Base-by-base conservation (phyloP, 2,113 vertebrate genomes). In the Chaetops frenatus region DNA sequence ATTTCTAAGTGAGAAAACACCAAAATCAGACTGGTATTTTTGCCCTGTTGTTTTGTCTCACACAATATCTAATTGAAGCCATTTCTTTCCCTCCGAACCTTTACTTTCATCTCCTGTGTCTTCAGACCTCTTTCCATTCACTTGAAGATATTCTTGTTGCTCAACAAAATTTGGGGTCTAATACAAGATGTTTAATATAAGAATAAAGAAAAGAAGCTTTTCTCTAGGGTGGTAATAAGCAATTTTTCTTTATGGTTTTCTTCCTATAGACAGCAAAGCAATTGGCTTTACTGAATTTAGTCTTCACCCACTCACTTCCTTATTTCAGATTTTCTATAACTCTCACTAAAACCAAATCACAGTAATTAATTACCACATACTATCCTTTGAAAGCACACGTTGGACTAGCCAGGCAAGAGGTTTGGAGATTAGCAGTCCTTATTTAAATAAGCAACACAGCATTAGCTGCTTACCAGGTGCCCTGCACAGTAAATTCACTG, bases 401-500 rank as follows among this genome's bases (percentile, higher is more conserved):
- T 57, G 66, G 53, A 53, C 19, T 16, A 54, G 24, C 9, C 38
- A 66, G 35, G 28, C 19, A 73, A 74, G 47, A 78, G 40, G 29
- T 71, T 79, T 51, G 62, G 65, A 81, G 71, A 89, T 42, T 44
- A 92, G 27, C 38, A 53, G 69, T 10, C 36, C 13, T 22, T 33
- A 48, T 66, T 66, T 78, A 90, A 81, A 54, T 35, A 48, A 47
- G 48, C 22, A 94, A 50, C 25, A 45, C 8, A 8, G 25, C 45
- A 58, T 73, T 35, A 74, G 29, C 50, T 64, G 85, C 98, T 98
- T 95, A 98, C 98, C 98, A 97, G 74, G 33, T 44, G 88, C 69
- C 22, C 90, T 90, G 73, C 97, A 97, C 7, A 98, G 96, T 42
- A 98, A 97, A 45, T 97, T 84, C 50, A 96, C 48, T 4, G 97